Percentiles rank a stretch among this genome's conserved stretches.
phyloP scores from a whole-genome alignment of 30 jellyfish, hydroid and myxozoan genomes.

The Euphysa ruthae region DNA sequence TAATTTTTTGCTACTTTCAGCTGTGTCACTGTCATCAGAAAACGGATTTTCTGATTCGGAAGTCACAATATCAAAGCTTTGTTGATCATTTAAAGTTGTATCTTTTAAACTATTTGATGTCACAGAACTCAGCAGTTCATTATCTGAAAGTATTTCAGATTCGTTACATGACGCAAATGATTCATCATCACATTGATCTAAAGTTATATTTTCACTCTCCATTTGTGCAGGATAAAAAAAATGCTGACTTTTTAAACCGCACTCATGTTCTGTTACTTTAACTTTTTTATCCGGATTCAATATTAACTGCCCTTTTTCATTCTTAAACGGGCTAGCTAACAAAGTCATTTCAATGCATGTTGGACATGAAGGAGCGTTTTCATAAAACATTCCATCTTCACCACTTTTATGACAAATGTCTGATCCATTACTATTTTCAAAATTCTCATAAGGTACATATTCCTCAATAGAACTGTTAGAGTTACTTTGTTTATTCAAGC shows the following conservation, averaged over 20 bases:
- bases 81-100: background rate
- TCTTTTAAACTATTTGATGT: background rate
- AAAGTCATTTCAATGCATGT: conserved; percentile 89
- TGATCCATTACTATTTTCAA: no score
- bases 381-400: conserved; percentile 62
- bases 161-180: conserved; percentile 71
- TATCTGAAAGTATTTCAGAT: conserved; percentile 17
- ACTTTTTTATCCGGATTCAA: conserved; percentile 7
- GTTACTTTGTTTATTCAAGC: background rate
- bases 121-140: conserved; percentile 57
- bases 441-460: no score
- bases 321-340: conserved; percentile 74
- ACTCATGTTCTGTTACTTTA: conserved; percentile 58
- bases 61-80: conserved; percentile 40
- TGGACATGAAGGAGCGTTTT: conserved; percentile 84
- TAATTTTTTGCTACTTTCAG: no score
- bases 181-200: conserved; percentile 37
- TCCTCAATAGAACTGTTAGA: background rate
- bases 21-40: no score
- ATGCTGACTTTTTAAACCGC: conserved; percentile 73
- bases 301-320: conserved; percentile 32
- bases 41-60: background rate
- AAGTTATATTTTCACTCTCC: background rate
- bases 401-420: conserved; percentile 67
- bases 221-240: conserved; percentile 50